Percentiles rank a stretch among this genome's conserved stretches.
These are phyloP conservation scores for Alviniconcha strummeri DNA, from an alignment of 2,888 invertebrate species.

Conservation along the genomic window DNA sequence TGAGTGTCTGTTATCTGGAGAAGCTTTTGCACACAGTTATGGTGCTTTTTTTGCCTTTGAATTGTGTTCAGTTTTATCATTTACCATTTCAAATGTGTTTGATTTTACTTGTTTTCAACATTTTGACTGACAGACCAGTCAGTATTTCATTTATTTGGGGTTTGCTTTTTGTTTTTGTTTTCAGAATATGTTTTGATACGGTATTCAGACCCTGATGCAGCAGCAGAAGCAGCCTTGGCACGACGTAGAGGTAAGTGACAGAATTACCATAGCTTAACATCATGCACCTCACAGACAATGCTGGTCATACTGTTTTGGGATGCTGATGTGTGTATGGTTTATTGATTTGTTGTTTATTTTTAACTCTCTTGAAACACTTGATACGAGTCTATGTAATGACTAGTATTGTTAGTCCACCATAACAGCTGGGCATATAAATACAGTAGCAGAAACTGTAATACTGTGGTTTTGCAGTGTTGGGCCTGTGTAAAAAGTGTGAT, in stretches of 20 bases:
- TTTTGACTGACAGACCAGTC: not conserved
- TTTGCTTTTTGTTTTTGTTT: not conserved
- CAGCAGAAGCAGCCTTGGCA: not conserved
- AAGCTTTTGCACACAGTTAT: too few relatives aligned
- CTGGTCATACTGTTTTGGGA: too few relatives aligned
- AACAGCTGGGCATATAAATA: too few relatives aligned
- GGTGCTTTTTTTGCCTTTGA: too few relatives aligned
- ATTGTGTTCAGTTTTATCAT: not conserved
- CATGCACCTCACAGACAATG: too few relatives aligned
- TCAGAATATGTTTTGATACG: not conserved
- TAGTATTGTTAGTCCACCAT: not conserved
- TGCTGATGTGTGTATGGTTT: not conserved
- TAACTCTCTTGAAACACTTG: not conserved
- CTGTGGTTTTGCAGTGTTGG: too few relatives aligned
- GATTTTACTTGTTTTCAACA: not conserved
- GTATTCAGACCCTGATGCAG: conserved; percentile 9
- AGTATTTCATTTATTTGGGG: not conserved
- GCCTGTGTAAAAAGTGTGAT: too few relatives aligned
- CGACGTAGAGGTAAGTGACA: conserved; percentile 5
- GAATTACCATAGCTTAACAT: too few relatives aligned
- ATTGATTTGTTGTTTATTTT: not conserved
- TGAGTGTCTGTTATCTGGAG: not conserved
- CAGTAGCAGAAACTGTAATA: too few relatives aligned
- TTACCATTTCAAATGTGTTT: not conserved
- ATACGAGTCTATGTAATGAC: not conserved